phyloP scores from a whole-genome alignment of 2,888 invertebrate species.

The Busseola fusca region DNA sequence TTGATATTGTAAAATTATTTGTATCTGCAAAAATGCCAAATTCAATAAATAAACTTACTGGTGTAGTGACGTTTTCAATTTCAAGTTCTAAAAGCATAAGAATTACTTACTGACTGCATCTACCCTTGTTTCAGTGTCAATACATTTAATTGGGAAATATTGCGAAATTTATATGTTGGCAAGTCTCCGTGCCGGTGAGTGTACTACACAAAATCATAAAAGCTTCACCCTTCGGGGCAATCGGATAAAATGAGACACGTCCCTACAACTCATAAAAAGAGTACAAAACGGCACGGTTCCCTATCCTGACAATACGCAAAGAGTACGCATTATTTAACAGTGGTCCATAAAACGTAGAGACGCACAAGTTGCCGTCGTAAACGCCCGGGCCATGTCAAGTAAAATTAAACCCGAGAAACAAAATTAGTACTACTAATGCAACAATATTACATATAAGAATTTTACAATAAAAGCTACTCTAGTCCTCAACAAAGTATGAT shows the following conservation, averaged over 20 bases:
- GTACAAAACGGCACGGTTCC: conserved; percentile 74
- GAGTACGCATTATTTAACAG: conserved; percentile 82
- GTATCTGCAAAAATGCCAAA: too few species aligned
- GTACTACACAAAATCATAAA: conserved; percentile 62
- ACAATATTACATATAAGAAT: conserved; percentile 55
- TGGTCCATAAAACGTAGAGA: conserved; percentile 76
- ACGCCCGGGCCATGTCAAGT: conserved; percentile 72
- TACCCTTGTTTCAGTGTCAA: too few species aligned
- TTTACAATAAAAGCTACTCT: conserved; percentile 59
- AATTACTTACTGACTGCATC: too few species aligned
- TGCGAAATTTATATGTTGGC: too few species aligned
- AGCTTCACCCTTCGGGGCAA: conserved; percentile 58
- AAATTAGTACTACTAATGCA: conserved; percentile 56
- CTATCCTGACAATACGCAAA: conserved; percentile 76
- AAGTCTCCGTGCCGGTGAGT: too few species aligned
- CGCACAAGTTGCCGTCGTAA: conserved; percentile 76
- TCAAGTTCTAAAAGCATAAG: too few species aligned
- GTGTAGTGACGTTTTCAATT: too few species aligned
- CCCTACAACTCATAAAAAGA: conserved; percentile 78
- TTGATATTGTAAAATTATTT: too few species aligned
- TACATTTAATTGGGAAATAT: too few species aligned
- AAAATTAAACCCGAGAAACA: conserved; percentile 74
- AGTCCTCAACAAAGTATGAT: conserved; percentile 11
- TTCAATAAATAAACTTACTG: too few species aligned
- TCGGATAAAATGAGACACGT: conserved; percentile 76